phyloP scores from a whole-genome alignment of 1,140 invertebrate genomes.

The Sitobion miscanthi region DNA sequence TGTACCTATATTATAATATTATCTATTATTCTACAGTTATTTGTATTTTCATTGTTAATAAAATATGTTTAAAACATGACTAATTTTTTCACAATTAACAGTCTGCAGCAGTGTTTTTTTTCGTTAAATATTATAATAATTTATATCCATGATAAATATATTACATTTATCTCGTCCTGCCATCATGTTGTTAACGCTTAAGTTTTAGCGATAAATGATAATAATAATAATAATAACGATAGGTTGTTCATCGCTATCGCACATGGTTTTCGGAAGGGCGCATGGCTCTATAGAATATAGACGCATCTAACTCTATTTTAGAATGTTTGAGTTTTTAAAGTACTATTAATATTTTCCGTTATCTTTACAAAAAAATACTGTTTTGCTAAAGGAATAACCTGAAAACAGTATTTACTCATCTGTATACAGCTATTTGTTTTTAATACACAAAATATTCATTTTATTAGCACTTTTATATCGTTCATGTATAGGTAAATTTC shows the following conservation, averaged over 20 bases:
- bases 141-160: background rate
- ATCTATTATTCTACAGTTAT: background rate
- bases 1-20: background rate
- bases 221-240: background rate
- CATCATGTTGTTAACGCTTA: background rate
- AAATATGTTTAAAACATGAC: too few relatives aligned
- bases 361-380: background rate
- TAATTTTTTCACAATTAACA: too few relatives aligned
- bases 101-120: too few relatives aligned
- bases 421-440: too few relatives aligned
- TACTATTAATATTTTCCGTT: background rate
- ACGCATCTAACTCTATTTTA: background rate
- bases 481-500: background rate
- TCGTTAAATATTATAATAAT: too few relatives aligned
- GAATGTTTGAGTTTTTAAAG: background rate
- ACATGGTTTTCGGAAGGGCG: too few relatives aligned
- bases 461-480: too few relatives aligned
- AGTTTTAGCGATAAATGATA: background rate
- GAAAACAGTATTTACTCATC: background rate
- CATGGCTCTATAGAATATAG: background rate
- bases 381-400: background rate
- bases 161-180: background rate
- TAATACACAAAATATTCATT: too few relatives aligned
- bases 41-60: too few relatives aligned
- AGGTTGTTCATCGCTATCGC: background rate